Base-by-base conservation (phyloP, 1,140 invertebrate species). In the Pteromalus puparum region DNA sequence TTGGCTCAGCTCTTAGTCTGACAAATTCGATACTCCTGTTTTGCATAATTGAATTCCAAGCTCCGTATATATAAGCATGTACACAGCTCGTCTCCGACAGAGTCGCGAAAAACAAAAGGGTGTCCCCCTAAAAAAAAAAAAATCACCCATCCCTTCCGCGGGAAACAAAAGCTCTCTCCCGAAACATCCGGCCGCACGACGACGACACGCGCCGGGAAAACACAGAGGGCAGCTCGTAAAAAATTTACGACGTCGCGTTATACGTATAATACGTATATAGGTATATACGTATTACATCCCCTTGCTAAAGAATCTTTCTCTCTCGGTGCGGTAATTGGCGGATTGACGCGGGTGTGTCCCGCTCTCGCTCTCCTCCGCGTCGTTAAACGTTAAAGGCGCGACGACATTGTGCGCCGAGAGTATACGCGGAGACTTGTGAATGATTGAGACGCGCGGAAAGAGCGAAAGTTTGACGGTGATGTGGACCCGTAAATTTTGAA, bases 381-480 rank as follows among this genome's bases (percentile, higher is more conserved):
- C 81, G 81, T 83, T 83, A 77, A 83, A 77, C 75, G 65, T 78
- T 79, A 79, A 79, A 83, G 67, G 72, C 61, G 67, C 38, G 75
- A 74, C 82, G 82, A 73, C 75, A 77, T 74, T 78, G 76, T 83
- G 15, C 46, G 15, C 26, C 4, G 30, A 34, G 30, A n/a, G n/a
- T 38, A 0, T 0, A 18, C 26, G 10, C 21, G 7, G 72, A 74
- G 21, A 12, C 76, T 84, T 26, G 13, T 84, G 76, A 84, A 84
- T 84, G 34, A 84, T 84, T 84, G 68, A 84, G 30, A 18, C 18
- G 21, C 73, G 15, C 10, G 26, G 30, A 34, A 38, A 73, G 34
- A 30, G 67, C 26, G 24, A 70, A 42, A 74, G 34, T 74, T 74
- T 74, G 72, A 74, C 72, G 72, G 21, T 38, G 72, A 5, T 15